Conservation (phyloP, 2,797 vertebrate genomes). For the Discoglossus pictus region DNA sequence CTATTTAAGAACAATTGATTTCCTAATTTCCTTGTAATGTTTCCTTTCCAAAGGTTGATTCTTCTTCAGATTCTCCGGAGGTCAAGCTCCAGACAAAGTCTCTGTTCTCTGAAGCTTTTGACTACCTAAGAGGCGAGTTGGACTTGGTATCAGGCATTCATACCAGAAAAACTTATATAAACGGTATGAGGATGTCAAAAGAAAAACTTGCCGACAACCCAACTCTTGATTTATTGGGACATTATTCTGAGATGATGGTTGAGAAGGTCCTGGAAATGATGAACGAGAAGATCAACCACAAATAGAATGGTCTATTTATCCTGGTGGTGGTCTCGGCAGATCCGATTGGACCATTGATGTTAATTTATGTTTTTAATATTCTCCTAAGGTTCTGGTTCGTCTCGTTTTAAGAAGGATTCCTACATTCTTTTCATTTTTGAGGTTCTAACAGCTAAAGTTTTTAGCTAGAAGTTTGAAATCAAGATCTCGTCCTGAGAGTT, state of each 20-base stretch:
- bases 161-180: not conserved
- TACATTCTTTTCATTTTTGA: too few relatives aligned
- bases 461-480: too few relatives aligned
- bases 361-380: too few relatives aligned
- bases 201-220: not conserved
- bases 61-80: not conserved
- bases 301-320: too few relatives aligned
- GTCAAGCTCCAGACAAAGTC: slow-evolving; percentile 13
- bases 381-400: too few relatives aligned
- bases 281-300: slow-evolving; percentile 23
- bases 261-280: slow-evolving; percentile 34
- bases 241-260: slow-evolving; percentile 39
- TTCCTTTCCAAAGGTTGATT: slow-evolving; percentile 15
- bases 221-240: slow-evolving; percentile 25
- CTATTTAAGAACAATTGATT: not conserved
- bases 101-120: slow-evolving; percentile 18
- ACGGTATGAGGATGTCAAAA: not conserved
- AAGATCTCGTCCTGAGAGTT: too few relatives aligned
- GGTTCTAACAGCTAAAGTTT: too few relatives aligned
- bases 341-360: too few relatives aligned
- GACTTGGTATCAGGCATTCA: slow-evolving; percentile 9
- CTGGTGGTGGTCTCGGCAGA: too few relatives aligned
- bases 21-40: not conserved
- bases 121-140: slow-evolving; percentile 26
- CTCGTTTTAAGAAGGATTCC: too few relatives aligned